Conservation (phyloP, 2,797 vertebrate genomes). For the Gobio occitaniae region DNA sequence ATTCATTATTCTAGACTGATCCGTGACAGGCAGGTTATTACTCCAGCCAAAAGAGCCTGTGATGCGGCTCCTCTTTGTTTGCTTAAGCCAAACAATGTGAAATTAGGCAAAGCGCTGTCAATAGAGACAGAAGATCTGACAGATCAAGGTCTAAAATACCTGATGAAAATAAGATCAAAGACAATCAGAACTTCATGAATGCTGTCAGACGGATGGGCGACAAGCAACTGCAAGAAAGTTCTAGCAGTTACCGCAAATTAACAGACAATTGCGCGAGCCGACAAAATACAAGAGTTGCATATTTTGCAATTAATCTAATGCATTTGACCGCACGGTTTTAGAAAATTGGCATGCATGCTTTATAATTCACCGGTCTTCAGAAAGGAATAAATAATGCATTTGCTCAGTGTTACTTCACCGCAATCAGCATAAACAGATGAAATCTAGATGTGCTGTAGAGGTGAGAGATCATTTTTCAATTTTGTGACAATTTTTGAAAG, state of each 20-base stretch:
- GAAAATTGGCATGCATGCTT: conserved; percentile 54
- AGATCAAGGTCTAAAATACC: not conserved
- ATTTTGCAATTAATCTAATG: conserved; percentile 59
- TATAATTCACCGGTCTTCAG: conserved; percentile 60
- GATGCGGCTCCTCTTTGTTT: not conserved
- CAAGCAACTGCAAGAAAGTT: not conserved
- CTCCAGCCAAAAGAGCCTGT: not conserved
- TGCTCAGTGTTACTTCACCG: conserved; percentile 24
- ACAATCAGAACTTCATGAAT: conserved; percentile 26
- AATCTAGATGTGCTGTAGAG: conserved; percentile 8
- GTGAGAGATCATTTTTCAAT: conserved; percentile 9
- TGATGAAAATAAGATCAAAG: conserved; percentile 27
- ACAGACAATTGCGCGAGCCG: not conserved
- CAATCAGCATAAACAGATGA: conserved; percentile 24
- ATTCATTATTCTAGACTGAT: conserved; percentile 30
- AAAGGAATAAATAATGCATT: conserved; percentile 62
- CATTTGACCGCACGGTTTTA: conserved; percentile 42
- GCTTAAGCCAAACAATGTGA: not conserved
- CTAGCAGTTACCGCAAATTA: conserved; percentile 36
- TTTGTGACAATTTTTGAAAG: not conserved
- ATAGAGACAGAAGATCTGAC: conserved; percentile 23
- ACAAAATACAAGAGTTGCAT: conserved; percentile 10
- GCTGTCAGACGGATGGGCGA: conserved; percentile 8
- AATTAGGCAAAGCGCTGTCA: not conserved
- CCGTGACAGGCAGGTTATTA: conserved; percentile 44